phyloP scores from a whole-genome alignment of 2,797 vertebrate genomes.

The Eurystomus glaucurus region DNA sequence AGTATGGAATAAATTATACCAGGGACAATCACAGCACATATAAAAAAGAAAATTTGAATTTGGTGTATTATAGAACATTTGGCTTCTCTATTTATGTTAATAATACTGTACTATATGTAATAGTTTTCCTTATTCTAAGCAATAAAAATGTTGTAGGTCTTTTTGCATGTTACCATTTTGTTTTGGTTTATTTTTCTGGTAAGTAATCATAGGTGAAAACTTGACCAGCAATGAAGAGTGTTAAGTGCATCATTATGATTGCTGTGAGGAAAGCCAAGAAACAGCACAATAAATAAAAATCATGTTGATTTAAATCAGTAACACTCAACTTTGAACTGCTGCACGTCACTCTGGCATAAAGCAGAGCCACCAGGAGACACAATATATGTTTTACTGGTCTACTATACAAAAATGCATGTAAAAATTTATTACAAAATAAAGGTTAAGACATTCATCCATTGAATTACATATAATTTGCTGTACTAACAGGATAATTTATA shows the following conservation, averaged over 20 bases:
- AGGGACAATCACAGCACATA: not conserved
- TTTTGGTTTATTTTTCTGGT: not conserved
- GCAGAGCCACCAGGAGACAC: not conserved
- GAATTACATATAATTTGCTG: not conserved
- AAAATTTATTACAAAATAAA: conserved; percentile 22
- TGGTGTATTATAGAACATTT: not conserved
- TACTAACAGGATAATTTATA: not conserved
- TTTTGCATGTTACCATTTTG: not conserved
- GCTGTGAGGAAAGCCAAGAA: not conserved
- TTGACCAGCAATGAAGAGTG: not conserved
- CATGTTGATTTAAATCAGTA: conserved; percentile 9
- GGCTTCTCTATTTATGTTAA: not conserved
- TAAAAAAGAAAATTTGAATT: not conserved
- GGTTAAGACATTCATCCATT: not conserved
- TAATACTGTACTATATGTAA: not conserved
- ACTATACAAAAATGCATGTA: not conserved
- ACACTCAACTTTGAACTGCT: not conserved
- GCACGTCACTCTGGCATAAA: not conserved
- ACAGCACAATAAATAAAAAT: not conserved
- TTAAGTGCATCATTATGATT: not conserved
- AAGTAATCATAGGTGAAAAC: not conserved
- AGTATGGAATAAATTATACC: not conserved
- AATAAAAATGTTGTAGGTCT: not conserved
- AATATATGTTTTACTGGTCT: not conserved
- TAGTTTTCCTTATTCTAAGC: not conserved